A percentile compares a stretch with the other conserved stretches of the same genome.
These are phyloP conservation scores for Enteromius radiatus DNA, from an alignment of 2,797 vertebrate species.

Conservation along the genomic window DNA sequence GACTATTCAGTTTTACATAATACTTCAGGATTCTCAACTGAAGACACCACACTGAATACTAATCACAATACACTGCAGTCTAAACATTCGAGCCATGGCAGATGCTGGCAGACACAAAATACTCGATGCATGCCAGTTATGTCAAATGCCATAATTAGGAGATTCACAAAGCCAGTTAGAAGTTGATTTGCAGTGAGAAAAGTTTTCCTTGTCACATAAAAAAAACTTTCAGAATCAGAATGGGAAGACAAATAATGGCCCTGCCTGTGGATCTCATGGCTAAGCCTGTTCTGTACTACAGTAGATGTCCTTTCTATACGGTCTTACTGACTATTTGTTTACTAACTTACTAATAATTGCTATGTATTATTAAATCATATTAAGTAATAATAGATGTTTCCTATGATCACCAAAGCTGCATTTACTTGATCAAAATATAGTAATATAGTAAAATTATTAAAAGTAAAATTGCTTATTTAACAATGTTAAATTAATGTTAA, in stretches of 20 bases:
- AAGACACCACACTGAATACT: conserved; percentile 29
- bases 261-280: neutral
- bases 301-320: neutral
- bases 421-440: neutral
- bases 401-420: neutral
- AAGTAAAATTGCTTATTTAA: neutral
- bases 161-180: conserved; percentile 5
- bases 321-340: neutral
- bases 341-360: neutral
- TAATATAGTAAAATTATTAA: neutral
- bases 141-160: conserved; percentile 18
- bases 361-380: neutral
- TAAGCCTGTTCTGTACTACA: neutral
- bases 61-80: conserved; percentile 23
- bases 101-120: conserved; percentile 1
- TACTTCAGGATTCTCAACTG: conserved; percentile 8
- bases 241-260: neutral
- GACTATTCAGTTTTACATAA: conserved; percentile 39
- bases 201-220: neutral
- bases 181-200: neutral
- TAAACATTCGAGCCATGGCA: neutral
- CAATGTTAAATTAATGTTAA: neutral
- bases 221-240: neutral
- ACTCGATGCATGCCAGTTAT: conserved; percentile 8
- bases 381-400: neutral